Percentiles rank a stretch among this genome's conserved stretches.
phyloP scores from a whole-genome alignment of 2,888 invertebrate genomes.

The Gonocerus acuteangulatus region DNA sequence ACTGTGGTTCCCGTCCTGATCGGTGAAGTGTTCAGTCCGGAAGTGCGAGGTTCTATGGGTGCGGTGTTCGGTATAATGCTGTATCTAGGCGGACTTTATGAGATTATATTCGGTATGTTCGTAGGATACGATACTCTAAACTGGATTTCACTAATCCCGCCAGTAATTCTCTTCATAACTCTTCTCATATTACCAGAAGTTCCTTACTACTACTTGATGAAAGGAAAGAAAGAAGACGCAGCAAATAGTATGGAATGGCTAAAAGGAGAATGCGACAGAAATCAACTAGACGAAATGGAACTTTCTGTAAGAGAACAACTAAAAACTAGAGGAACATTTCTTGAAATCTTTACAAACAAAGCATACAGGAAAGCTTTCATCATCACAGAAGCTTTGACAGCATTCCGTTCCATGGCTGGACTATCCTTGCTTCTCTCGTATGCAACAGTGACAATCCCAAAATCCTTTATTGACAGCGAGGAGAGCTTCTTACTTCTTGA shows the following conservation, averaged over 20 bases:
- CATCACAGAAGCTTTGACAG: constrained; percentile 31
- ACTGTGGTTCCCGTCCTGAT: constrained; percentile 38
- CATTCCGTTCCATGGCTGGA: constrained; percentile 33
- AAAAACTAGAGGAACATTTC: constrained; percentile 23
- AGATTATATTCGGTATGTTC: constrained; percentile 35
- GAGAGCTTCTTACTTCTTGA: constrained; percentile 34
- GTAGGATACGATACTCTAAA: constrained; percentile 43
- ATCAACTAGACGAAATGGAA: constrained; percentile 27
- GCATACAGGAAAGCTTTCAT: constrained; percentile 33
- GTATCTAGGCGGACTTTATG: constrained; percentile 37
- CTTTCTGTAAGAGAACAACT: constrained; percentile 31
- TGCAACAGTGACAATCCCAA: constrained; percentile 33
- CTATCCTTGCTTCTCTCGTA: constrained; percentile 36
- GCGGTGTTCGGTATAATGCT: constrained; percentile 36
- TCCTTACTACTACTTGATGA: constrained; percentile 53
- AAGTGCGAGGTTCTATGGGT: constrained; percentile 36
- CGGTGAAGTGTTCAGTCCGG: constrained; percentile 37
- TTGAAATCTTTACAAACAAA: constrained; percentile 32
- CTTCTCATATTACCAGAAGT: constrained; percentile 56
- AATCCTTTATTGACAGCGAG: constrained; percentile 25
- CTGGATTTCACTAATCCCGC: constrained; percentile 44
- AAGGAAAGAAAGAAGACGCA: constrained; percentile 42
- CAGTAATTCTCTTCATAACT: constrained; percentile 46
- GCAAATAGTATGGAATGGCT: constrained; percentile 29
- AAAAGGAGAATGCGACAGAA: constrained; percentile 19